A percentile compares a stretch with the other conserved stretches of the same genome.
These are phyloP conservation scores for Stigmatopora nigra DNA, from an alignment of 2,113 vertebrate genomes.

Conservation along the genomic window DNA sequence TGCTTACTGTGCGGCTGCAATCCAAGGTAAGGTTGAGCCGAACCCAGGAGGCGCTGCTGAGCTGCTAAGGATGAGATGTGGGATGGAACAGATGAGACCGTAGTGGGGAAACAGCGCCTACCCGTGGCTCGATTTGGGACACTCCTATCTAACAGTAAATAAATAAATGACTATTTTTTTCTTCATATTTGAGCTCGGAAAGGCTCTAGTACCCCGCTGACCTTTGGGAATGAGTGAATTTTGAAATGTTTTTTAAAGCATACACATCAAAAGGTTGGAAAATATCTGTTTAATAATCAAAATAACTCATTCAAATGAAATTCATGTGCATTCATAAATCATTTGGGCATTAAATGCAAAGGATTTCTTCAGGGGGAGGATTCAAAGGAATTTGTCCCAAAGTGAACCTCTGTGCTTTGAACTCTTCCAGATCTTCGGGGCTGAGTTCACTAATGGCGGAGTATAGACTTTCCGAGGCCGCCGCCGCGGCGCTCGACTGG, in stretches of 20 bases:
- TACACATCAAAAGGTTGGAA: background rate
- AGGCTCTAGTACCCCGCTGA: too few relatives aligned
- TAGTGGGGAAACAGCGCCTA: constrained; percentile 40
- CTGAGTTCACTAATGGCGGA: constrained; percentile 74
- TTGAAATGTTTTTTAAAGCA: background rate
- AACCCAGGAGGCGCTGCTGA: constrained; percentile 23
- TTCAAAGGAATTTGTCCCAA: constrained; percentile 78
- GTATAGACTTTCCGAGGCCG: constrained; percentile 61
- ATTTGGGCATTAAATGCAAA: constrained; percentile 48
- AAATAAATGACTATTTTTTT: background rate
- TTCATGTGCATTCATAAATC: too few relatives aligned
- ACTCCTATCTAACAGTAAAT: background rate
- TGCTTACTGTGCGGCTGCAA: constrained; percentile 36
- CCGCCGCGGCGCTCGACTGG: constrained; percentile 21
- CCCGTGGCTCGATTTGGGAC: constrained; percentile 18
- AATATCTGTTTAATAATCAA: too few relatives aligned
- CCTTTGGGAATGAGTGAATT: too few relatives aligned
- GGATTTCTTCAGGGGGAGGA: constrained; percentile 75
- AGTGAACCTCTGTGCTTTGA: constrained; percentile 74
- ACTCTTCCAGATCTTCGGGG: constrained; percentile 79
- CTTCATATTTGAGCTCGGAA: background rate
- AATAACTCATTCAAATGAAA: background rate
- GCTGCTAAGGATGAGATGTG: background rate
- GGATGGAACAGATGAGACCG: background rate
- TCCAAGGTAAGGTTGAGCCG: constrained; percentile 47